Evolutionary conservation across 2,888 invertebrate genomes (phyloP), one percentile per base, ranked within the genome.

Genomic region (Meteorus cinctellus): DNA sequence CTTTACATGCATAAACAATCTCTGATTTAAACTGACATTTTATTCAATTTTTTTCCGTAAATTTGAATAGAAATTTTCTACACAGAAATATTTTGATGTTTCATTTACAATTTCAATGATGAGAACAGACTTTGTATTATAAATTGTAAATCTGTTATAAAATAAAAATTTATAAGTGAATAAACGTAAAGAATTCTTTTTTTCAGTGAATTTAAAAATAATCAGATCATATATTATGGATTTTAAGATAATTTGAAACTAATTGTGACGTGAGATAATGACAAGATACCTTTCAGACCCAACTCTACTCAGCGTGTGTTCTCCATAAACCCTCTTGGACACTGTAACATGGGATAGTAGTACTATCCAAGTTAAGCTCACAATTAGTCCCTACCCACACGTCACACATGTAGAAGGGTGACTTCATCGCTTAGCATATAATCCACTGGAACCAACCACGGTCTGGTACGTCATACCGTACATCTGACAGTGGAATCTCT

Each of bases 321-420:
- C n/a, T 19, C n/a, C 19, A 6, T 8, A 19, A 55, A 24, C 55
- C 19, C 55, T 8, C 55, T 55, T 55, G 55, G 5, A 55, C 55
- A 19, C 8, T 55, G 55, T 55, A 55, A 19, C 8, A 55, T 19
- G 55, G 41, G 41, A 24, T 55, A 55, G 19, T 55, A 19, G 55
- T 55, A 6, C 19, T 55, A 55, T 55, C n/a, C 55, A 55, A 55
- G 19, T 19, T 55, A 55, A 55, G 55, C 55, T 55, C 10, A 55
- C 55, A 55, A 55, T 55, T 55, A 55, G 55, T 55, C 8, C 19
- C 55, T 55, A 24, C 55, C 55, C 55, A 3, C 48, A 55, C 19
- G 55, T 55, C 55, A 55, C 55, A 55, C 19, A 55, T 55, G 55
- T 55, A 55, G 55, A 55, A 55, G 55, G 55, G 19, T 55, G 19